These are phyloP conservation scores for Danaus melanippus DNA, from an alignment of 1,140 invertebrate genomes.

Conservation along the genomic window DNA sequence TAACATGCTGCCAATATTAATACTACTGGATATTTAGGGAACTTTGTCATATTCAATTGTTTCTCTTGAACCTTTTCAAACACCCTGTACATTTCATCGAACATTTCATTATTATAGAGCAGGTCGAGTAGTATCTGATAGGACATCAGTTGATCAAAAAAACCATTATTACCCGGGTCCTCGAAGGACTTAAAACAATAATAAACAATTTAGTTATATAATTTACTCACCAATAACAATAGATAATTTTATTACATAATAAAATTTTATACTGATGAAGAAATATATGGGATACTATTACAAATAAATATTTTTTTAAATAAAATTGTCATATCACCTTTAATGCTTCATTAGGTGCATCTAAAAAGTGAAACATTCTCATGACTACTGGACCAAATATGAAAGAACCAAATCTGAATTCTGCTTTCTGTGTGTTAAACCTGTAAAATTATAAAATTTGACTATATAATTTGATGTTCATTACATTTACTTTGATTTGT, in stretches of 20 bases:
- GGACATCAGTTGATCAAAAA: constrained; percentile 81
- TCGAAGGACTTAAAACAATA: constrained; percentile 75
- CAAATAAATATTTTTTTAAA: too few species aligned
- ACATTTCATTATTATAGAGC: constrained; percentile 79
- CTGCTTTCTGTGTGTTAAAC: constrained; percentile 81
- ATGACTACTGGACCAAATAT: constrained; percentile 88
- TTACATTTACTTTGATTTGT: background rate
- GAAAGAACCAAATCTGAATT: constrained; percentile 83
- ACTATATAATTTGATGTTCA: background rate
- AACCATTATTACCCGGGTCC: constrained; percentile 73
- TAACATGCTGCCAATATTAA: constrained; percentile 81
- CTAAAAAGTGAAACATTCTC: constrained; percentile 81
- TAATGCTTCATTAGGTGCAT: constrained; percentile 79
- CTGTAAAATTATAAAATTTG: constrained; percentile 53
- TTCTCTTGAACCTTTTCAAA: constrained; percentile 75
- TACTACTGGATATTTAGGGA: constrained; percentile 78
- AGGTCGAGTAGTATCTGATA: constrained; percentile 82
- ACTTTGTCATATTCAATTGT: constrained; percentile 74
- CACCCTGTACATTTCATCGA: constrained; percentile 77
- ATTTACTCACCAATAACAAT: too few species aligned
- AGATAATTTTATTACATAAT: too few species aligned
- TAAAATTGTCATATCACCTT: constrained; percentile 46
- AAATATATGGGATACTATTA: too few species aligned
- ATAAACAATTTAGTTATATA: background rate
- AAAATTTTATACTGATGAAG: too few species aligned